These are phyloP conservation scores for Monomorium pharaonis DNA, from an alignment of 1,140 invertebrate genomes.

Conservation along the genomic window DNA sequence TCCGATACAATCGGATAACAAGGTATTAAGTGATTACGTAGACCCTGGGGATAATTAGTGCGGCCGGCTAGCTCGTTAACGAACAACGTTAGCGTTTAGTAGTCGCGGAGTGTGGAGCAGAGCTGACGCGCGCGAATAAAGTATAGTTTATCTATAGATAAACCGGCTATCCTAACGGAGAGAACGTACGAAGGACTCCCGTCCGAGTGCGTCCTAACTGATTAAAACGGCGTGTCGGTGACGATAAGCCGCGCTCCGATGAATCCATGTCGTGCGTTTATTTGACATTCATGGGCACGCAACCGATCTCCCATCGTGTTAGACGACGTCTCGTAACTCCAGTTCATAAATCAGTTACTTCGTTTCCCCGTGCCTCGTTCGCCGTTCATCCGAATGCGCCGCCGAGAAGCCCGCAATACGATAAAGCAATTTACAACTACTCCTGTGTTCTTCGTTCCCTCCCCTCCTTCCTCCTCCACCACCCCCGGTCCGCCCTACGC, in stretches of 20 bases:
- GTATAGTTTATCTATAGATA: not conserved
- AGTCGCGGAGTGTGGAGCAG: slow-evolving; percentile 10
- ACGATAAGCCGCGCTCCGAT: slow-evolving; percentile 33
- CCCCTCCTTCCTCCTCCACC: not conserved
- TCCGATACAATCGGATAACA: slow-evolving; percentile 68
- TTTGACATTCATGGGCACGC: slow-evolving; percentile 48
- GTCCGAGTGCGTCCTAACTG: not conserved
- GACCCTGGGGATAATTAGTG: slow-evolving; percentile 67
- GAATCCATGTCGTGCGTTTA: slow-evolving; percentile 46
- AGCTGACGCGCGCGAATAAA: slow-evolving; percentile 27
- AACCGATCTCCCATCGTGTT: slow-evolving; percentile 38
- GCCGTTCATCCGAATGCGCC: slow-evolving; percentile 46
- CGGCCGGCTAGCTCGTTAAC: slow-evolving; percentile 41
- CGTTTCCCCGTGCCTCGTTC: slow-evolving; percentile 48
- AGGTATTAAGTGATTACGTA: slow-evolving; percentile 69
- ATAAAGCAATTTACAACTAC: slow-evolving; percentile 59
- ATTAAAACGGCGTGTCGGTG: not conserved
- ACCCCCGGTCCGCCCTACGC: not conserved
- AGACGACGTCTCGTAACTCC: slow-evolving; percentile 51
- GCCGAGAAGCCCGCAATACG: slow-evolving; percentile 51
- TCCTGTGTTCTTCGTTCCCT: slow-evolving; percentile 42
- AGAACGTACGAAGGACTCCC: not conserved
- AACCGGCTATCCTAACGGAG: slow-evolving; percentile 8
- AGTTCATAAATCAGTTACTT: slow-evolving; percentile 60
- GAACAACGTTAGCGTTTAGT: slow-evolving; percentile 49